Percentiles rank a stretch among this genome's conserved stretches.
phyloP scores from a whole-genome alignment of 2,797 vertebrate genomes.

The Melanotaenia nigrans region DNA sequence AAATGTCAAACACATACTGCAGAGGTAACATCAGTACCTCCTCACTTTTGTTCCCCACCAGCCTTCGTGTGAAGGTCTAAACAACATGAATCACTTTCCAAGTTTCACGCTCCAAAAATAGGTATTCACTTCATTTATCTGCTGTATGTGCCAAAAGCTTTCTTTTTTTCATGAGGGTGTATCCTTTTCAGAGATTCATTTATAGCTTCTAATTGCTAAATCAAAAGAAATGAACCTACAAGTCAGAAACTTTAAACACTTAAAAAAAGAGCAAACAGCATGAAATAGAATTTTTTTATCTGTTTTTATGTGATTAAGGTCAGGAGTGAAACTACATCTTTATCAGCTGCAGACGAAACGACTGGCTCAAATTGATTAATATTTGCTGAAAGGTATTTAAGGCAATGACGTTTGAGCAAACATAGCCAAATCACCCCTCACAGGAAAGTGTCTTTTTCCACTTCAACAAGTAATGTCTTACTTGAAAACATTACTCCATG shows the following conservation, averaged over 20 bases:
- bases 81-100: not conserved
- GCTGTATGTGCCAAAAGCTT: not conserved
- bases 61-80: not conserved
- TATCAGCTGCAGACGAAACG: not conserved
- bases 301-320: not conserved
- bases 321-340: not conserved
- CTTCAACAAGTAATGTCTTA: not conserved
- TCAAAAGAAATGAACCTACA: not conserved
- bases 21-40: not conserved
- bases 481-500: not conserved
- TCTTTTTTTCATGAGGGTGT: not conserved
- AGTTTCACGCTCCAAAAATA: not conserved
- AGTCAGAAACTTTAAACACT: not conserved
- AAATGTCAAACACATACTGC: not conserved
- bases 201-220: not conserved
- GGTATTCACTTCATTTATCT: not conserved
- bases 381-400: not conserved
- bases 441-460: not conserved
- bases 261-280: not conserved
- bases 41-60: not conserved
- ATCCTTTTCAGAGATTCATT: not conserved
- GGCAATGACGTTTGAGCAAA: not conserved
- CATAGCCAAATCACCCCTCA: not conserved
- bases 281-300: not conserved
- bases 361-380: slow-evolving; percentile 1